Conservation (phyloP, 2,113 vertebrate genomes). For the Apaloderma vittatum region DNA sequence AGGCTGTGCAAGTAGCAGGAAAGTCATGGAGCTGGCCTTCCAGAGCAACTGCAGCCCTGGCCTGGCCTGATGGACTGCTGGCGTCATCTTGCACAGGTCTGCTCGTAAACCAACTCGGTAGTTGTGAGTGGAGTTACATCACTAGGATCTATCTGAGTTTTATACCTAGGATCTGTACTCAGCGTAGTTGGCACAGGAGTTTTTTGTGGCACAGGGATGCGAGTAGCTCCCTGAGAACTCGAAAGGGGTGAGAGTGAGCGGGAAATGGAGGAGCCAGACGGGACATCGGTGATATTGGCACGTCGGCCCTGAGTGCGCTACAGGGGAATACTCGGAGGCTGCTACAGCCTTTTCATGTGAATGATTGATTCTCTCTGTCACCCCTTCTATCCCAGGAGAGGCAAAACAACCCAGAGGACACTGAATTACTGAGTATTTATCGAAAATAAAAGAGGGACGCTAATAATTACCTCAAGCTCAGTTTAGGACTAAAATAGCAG, state of each 20-base stretch:
- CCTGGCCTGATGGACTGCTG: background rate
- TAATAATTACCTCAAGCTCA: constrained; percentile 16
- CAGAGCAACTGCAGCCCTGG: accelerated
- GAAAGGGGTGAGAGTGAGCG: background rate
- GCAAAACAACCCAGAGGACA: background rate
- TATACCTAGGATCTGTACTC: background rate
- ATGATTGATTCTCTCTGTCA: background rate
- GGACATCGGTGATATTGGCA: background rate
- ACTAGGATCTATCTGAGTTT: background rate
- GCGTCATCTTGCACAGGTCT: background rate
- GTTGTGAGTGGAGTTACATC: background rate
- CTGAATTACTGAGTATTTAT: background rate
- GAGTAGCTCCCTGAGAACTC: background rate
- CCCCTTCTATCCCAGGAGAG: background rate
- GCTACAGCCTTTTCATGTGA: background rate
- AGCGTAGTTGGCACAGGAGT: background rate
- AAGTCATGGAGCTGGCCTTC: background rate
- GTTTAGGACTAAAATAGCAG: constrained; percentile 1
- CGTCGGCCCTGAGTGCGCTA: background rate
- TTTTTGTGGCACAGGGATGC: background rate
- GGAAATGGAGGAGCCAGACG: background rate
- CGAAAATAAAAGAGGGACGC: background rate
- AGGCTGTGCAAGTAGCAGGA: background rate
- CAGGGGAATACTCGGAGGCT: background rate
- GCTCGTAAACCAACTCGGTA: background rate